phyloP scores from a whole-genome alignment of 1,140 invertebrate species.

The Macrobrachium rosenbergii region DNA sequence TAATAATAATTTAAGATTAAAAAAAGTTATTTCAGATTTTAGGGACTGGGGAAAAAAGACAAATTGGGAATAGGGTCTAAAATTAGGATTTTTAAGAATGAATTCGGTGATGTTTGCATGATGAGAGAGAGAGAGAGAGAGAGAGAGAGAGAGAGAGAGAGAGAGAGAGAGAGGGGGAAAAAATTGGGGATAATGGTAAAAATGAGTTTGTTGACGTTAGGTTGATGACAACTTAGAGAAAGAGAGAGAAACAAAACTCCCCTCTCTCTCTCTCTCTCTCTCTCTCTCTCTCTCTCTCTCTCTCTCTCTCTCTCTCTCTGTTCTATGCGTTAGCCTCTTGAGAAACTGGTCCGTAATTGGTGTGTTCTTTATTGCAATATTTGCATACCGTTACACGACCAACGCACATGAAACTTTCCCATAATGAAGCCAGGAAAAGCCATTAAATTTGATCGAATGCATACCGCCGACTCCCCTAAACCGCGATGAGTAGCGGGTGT shows the following conservation, averaged over 20 bases:
- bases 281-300: not conserved
- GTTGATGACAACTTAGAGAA: no score
- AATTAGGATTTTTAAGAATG: no score
- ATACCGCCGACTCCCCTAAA: not conserved
- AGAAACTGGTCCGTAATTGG: conserved; percentile 13
- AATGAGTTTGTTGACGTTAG: no score
- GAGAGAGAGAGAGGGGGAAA: no score
- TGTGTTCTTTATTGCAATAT: conserved; percentile 14
- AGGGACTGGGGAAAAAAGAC: no score
- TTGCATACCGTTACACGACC: conserved; percentile 18
- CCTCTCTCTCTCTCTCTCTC: not conserved
- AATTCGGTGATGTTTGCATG: no score
- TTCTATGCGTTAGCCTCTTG: not conserved
- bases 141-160: no score
- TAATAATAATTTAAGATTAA: no score
- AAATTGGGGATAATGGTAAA: no score
- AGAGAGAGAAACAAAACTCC: not conserved
- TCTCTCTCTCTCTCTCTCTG: not conserved
- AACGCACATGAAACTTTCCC: conserved; percentile 15
- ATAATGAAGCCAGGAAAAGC: conserved; percentile 21
- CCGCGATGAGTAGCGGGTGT: not conserved
- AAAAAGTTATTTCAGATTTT: no score
- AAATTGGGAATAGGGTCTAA: no score
- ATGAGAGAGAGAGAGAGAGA: no score
- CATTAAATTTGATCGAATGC: conserved; percentile 21